phyloP scores from a whole-genome alignment of 2,797 vertebrate genomes.

The Aplochiton taeniatus region DNA sequence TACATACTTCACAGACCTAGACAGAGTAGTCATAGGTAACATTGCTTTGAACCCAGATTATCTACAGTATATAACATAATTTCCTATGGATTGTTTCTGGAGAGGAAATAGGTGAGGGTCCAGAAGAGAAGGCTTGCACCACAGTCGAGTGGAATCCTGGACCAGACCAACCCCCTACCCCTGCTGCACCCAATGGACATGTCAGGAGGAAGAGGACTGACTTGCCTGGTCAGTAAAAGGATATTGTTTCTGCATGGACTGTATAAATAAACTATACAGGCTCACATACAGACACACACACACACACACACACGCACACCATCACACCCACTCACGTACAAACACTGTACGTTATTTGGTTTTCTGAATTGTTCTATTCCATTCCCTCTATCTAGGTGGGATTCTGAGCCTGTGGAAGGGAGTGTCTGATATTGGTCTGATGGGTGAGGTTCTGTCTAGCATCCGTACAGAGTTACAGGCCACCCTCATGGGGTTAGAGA shows the following conservation, averaged over 20 bases:
- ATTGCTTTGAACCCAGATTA: too few species aligned
- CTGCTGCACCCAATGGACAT: constrained; percentile 78
- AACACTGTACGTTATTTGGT: background rate
- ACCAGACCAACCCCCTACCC: constrained; percentile 55
- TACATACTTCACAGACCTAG: too few species aligned
- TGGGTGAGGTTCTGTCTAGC: constrained; percentile 89
- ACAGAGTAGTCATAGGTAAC: too few species aligned
- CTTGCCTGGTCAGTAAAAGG: constrained; percentile 76
- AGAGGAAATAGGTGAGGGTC: constrained; percentile 75
- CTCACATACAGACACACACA: background rate
- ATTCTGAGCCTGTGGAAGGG: constrained; percentile 89
- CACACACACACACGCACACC: constrained; percentile 19
- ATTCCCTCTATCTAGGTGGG: constrained; percentile 73
- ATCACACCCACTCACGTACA: constrained; percentile 11
- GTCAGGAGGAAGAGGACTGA: constrained; percentile 81
- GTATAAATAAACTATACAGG: background rate
- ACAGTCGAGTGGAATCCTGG: constrained; percentile 79
- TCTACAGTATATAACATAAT: too few species aligned
- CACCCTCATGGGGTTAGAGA: constrained; percentile 83
- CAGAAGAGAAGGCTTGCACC: constrained; percentile 68
- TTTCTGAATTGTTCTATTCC: background rate
- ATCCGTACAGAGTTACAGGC: constrained; percentile 88
- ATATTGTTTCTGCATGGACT: background rate
- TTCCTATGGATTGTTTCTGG: constrained; percentile 24
- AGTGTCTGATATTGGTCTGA: constrained; percentile 88